Percentiles rank a stretch among this genome's conserved stretches.
Evolutionary conservation across 2,888 invertebrate species (phyloP).

Genomic region (Amphipyra tragopoginis): DNA sequence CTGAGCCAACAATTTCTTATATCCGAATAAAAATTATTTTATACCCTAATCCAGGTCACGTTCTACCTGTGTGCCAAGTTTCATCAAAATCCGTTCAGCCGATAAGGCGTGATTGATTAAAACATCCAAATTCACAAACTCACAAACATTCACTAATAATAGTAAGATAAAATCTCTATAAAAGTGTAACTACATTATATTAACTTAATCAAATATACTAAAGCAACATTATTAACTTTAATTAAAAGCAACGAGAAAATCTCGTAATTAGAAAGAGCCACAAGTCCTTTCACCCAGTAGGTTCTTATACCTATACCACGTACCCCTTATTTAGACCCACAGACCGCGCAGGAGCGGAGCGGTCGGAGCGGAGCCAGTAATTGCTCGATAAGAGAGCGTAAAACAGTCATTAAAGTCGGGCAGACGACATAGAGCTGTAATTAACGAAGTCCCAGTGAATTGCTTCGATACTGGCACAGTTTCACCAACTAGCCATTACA

Average conservation of each 20-base stretch:
- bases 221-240: constrained; percentile 26
- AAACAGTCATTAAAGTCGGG: constrained; percentile 34
- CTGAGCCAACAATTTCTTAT: too few species aligned
- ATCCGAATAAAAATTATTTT: too few species aligned
- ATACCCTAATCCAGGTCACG: too few species aligned
- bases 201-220: constrained; percentile 12
- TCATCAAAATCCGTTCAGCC: too few species aligned
- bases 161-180: too few species aligned
- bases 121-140: too few species aligned
- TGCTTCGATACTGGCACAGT: constrained; percentile 8
- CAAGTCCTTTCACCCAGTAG: neutral
- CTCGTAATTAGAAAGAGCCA: constrained; percentile 29
- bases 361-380: constrained; percentile 15
- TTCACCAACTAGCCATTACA: neutral
- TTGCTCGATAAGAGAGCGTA: constrained; percentile 42
- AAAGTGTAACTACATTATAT: neutral
- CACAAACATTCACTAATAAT: too few species aligned
- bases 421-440: constrained; percentile 28
- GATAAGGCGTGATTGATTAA: too few species aligned
- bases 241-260: constrained; percentile 43
- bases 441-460: constrained; percentile 34
- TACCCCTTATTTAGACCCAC: constrained; percentile 3
- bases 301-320: neutral
- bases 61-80: too few species aligned
- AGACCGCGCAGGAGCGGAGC: constrained; percentile 22